phyloP scores from a whole-genome alignment of 2,888 invertebrate species.

The Ormyrus pomaceus region DNA sequence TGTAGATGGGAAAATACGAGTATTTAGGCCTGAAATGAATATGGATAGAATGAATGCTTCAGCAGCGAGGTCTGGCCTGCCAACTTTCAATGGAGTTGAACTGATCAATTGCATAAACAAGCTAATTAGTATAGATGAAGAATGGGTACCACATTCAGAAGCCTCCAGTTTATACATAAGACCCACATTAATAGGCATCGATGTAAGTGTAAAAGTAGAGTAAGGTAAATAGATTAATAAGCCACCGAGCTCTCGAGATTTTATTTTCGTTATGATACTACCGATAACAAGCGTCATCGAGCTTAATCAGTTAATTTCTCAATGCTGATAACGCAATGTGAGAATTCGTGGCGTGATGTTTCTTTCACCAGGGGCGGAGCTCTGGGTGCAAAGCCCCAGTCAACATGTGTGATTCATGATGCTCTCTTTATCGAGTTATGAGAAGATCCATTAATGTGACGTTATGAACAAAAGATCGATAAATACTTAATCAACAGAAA shows the following conservation, averaged over 20 bases:
- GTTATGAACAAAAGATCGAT: conserved; percentile 24
- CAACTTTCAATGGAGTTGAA: conserved; percentile 92
- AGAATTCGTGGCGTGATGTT: conserved; percentile 60
- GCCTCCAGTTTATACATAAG: conserved; percentile 95
- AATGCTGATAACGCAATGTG: conserved; percentile 62
- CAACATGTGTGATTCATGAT: conserved; percentile 40
- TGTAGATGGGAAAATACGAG: conserved; percentile 91
- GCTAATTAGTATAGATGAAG: conserved; percentile 93
- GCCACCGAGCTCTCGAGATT: neutral
- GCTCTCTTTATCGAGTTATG: conserved; percentile 29
- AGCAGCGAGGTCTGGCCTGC: conserved; percentile 90
- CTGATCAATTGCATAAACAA: conserved; percentile 89
- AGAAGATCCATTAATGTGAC: conserved; percentile 32
- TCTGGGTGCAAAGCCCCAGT: conserved; percentile 21
- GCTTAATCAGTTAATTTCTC: conserved; percentile 61
- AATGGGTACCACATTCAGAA: conserved; percentile 97
- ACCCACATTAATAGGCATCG: conserved; percentile 97
- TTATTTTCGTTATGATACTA: conserved; percentile 35
- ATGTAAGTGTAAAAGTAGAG: conserved; percentile 81
- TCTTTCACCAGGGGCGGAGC: conserved; percentile 57
- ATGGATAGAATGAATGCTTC: conserved; percentile 94
- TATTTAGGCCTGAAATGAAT: conserved; percentile 97
- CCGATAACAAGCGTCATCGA: conserved; percentile 57
- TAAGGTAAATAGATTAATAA: conserved; percentile 22
- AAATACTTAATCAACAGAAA: neutral